Evolutionary conservation across 2,797 vertebrate species (phyloP).

Genomic region (Chloroceryle amazona): DNA sequence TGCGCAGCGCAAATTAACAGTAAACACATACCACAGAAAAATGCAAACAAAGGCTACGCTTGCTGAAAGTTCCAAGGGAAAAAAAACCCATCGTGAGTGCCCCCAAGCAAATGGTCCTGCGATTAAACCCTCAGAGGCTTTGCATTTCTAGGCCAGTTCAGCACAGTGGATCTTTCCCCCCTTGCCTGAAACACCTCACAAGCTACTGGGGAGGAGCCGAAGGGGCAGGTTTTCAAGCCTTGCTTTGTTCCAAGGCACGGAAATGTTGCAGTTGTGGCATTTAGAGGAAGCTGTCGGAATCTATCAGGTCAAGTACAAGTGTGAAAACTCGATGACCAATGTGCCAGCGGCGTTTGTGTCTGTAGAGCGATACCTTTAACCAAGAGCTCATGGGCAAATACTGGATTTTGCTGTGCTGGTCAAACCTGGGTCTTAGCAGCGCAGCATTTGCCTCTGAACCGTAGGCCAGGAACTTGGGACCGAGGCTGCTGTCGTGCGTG

Average conservation of each 20-base stretch:
- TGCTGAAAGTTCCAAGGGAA: neutral
- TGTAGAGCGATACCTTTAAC: neutral
- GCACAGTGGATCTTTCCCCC: neutral
- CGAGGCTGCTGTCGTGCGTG: accelerated
- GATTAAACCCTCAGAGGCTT: neutral
- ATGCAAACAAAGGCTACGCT: slow-evolving; percentile 5
- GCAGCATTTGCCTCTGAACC: neutral
- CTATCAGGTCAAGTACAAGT: neutral
- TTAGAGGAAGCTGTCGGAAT: neutral
- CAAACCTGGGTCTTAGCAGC: neutral
- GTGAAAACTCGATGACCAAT: neutral
- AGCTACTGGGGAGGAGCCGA: neutral
- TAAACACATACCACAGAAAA: slow-evolving; percentile 23
- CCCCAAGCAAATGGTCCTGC: neutral
- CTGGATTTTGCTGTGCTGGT: neutral
- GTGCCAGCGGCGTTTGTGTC: neutral
- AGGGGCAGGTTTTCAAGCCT: neutral
- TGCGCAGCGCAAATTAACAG: slow-evolving; percentile 57
- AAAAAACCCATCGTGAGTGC: neutral
- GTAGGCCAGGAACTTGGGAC: accelerated
- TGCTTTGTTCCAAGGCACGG: neutral
- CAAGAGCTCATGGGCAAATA: neutral
- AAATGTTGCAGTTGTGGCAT: neutral
- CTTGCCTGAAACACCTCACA: neutral
- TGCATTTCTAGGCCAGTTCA: neutral